phyloP scores from a whole-genome alignment of 2,888 invertebrate species.

The Anoncus sp. region DNA sequence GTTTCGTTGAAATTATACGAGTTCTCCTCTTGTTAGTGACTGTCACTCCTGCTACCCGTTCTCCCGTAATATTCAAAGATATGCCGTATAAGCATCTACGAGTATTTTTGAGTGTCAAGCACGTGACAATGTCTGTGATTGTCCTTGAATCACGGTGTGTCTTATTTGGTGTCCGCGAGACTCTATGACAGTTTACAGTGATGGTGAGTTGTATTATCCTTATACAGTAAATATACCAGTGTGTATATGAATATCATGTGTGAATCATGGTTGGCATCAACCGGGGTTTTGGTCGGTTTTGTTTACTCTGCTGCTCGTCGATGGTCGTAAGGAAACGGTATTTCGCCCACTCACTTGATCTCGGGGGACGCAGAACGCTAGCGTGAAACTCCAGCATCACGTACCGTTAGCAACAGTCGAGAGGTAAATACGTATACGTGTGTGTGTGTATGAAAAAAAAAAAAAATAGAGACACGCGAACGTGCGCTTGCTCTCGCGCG shows the following conservation, averaged over 20 bases:
- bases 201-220: constrained; percentile 8
- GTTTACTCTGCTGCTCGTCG: constrained; percentile 23
- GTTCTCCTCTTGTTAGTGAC: too few species aligned
- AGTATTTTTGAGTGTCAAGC: too few species aligned
- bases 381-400: constrained; percentile 33
- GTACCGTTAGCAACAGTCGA: constrained; percentile 32
- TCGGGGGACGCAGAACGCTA: constrained; percentile 24
- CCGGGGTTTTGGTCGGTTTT: constrained; percentile 15
- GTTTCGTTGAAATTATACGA: too few species aligned
- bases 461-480: constrained; percentile 10
- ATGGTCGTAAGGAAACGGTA: constrained; percentile 33
- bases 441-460: background rate
- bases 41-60: too few species aligned
- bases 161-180: background rate
- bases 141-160: background rate
- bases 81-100: too few species aligned
- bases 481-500: constrained; percentile 2
- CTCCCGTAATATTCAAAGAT: too few species aligned
- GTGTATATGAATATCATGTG: background rate
- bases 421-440: background rate
- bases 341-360: constrained; percentile 50
- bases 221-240: constrained; percentile 7
- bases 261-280: constrained; percentile 28
- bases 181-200: background rate
- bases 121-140: too few species aligned